Evolutionary conservation across 2,888 invertebrate genomes (phyloP).

Genomic region (Galerucella pusilla): DNA sequence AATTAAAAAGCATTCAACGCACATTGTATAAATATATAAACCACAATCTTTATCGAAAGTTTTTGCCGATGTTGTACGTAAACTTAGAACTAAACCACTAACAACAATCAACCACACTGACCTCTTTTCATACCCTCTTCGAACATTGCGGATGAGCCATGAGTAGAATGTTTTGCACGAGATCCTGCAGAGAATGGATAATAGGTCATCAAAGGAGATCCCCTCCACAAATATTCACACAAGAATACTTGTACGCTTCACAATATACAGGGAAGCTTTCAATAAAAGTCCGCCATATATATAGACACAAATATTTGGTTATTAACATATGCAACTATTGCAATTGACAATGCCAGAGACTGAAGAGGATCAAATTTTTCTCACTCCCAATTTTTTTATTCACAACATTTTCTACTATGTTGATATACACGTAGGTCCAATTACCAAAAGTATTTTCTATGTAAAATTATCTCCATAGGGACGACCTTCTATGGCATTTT

Average conservation of each 20-base stretch:
- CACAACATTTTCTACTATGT: not conserved
- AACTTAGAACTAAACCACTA: not conserved
- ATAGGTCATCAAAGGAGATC: slow-evolving; percentile 23
- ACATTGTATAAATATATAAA: not conserved
- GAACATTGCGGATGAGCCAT: slow-evolving; percentile 4
- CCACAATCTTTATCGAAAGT: not conserved
- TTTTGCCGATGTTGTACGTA: not conserved
- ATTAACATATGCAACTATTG: no score
- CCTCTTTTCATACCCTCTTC: slow-evolving; percentile 3
- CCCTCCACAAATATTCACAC: slow-evolving; percentile 11
- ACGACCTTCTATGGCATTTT: not conserved
- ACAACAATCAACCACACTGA: not conserved
- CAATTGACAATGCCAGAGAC: no score
- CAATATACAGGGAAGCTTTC: no score
- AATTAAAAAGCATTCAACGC: not conserved
- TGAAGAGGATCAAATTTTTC: no score
- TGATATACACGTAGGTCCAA: not conserved
- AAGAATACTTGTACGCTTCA: not conserved
- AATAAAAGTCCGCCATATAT: no score
- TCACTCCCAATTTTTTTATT: no score
- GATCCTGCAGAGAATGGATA: slow-evolving; percentile 21
- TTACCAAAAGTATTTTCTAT: not conserved
- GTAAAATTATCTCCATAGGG: not conserved
- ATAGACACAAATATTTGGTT: no score
- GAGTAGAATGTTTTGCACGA: slow-evolving; percentile 18